Percentiles rank a stretch among this genome's conserved stretches.
These are phyloP conservation scores for Schlechtendalia chinensis DNA, from an alignment of 1,140 invertebrate genomes.

Conservation along the genomic window DNA sequence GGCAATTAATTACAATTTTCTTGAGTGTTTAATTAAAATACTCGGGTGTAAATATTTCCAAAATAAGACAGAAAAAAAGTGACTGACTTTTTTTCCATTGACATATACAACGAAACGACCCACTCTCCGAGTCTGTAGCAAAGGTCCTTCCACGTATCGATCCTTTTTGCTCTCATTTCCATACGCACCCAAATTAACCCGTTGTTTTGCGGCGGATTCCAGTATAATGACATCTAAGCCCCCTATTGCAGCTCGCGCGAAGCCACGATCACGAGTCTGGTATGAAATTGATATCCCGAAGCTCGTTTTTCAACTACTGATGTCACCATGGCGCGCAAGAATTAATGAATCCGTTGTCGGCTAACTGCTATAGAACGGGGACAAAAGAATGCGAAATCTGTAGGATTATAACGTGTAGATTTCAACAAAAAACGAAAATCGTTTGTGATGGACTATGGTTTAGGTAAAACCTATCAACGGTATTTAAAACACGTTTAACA, in stretches of 20 bases:
- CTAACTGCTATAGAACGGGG: too few species aligned
- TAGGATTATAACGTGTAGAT: not conserved
- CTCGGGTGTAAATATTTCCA: not conserved
- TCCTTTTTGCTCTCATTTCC: conserved; percentile 44
- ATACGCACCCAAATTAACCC: conserved; percentile 45
- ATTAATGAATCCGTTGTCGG: not conserved
- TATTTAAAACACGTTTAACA: not conserved
- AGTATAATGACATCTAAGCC: conserved; percentile 31
- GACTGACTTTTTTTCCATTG: conserved; percentile 18
- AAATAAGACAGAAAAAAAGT: not conserved
- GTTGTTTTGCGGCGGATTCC: conserved; percentile 41
- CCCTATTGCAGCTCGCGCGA: not conserved
- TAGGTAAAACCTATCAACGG: not conserved
- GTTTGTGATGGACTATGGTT: too few species aligned
- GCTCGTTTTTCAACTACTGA: conserved; percentile 37
- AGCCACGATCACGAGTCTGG: not conserved
- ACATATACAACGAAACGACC: not conserved
- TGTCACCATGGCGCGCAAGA: not conserved
- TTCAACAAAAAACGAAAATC: not conserved
- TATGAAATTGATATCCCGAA: conserved; percentile 24
- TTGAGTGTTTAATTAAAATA: conserved; percentile 29
- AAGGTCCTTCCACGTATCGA: conserved; percentile 34
- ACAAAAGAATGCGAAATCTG: conserved; percentile 1
- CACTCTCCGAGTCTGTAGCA: not conserved
- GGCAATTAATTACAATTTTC: not conserved